Evolutionary conservation across 2,888 invertebrate genomes (phyloP).

Genomic region (Drosophila diplacantha): DNA sequence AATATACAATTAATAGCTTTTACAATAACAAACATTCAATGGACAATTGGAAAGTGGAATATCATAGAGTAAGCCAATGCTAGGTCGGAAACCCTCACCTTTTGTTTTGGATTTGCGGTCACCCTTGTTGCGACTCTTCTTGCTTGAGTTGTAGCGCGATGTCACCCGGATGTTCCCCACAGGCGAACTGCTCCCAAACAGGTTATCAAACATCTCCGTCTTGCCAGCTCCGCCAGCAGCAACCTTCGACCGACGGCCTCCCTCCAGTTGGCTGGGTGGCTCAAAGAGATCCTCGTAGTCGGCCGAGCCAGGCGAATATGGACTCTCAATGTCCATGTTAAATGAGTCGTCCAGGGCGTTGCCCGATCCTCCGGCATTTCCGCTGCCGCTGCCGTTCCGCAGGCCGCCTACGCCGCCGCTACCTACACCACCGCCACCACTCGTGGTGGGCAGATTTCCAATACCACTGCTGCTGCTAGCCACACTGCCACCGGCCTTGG

Average conservation of each 20-base stretch:
- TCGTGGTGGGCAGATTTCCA: constrained; percentile 42
- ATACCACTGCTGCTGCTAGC: constrained; percentile 67
- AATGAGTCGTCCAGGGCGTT: constrained; percentile 79
- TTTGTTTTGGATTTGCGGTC: constrained; percentile 73
- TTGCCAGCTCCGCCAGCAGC: constrained; percentile 46
- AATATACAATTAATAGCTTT: background rate
- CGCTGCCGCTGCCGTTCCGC: constrained; percentile 57
- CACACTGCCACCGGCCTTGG: constrained; percentile 69
- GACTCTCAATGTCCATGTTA: constrained; percentile 86
- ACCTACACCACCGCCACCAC: constrained; percentile 42
- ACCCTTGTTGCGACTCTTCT: constrained; percentile 55
- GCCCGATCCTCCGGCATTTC: constrained; percentile 32
- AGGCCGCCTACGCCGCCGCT: constrained; percentile 36
- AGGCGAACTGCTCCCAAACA: constrained; percentile 81
- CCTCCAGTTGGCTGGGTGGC: constrained; percentile 80
- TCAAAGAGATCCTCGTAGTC: constrained; percentile 92
- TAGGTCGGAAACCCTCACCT: constrained; percentile 71
- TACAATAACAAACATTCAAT: background rate
- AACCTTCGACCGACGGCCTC: constrained; percentile 55
- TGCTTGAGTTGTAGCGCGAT: constrained; percentile 57
- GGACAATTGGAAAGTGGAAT: background rate
- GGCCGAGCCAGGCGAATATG: constrained; percentile 93
- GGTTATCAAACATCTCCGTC: constrained; percentile 81
- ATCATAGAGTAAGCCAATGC: no score
- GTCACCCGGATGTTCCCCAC: constrained; percentile 60